Evolutionary conservation across 2,888 invertebrate genomes (phyloP).

Genomic region (Cryptus armator): DNA sequence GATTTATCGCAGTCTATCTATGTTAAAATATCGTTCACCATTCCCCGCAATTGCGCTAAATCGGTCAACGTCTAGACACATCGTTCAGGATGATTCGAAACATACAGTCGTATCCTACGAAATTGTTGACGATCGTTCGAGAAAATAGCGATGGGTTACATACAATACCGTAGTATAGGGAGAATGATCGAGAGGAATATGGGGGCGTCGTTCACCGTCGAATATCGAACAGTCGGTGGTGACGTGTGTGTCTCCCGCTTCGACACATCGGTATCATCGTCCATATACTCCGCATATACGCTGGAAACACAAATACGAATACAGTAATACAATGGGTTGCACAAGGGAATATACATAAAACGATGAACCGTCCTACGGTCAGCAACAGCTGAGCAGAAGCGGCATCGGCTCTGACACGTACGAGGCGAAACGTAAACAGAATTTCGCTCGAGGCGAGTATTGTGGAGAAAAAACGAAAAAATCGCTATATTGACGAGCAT

Average conservation of each 20-base stretch:
- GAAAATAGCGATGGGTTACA: constrained; percentile 13
- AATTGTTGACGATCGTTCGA: constrained; percentile 21
- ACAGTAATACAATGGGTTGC: constrained; percentile 23
- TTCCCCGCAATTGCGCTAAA: neutral
- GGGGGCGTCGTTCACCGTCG: constrained; percentile 19
- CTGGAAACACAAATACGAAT: neutral
- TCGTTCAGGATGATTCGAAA: neutral
- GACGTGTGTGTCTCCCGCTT: constrained; percentile 46
- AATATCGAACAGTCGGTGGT: constrained; percentile 55
- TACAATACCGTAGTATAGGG: constrained; percentile 16
- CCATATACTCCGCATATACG: neutral
- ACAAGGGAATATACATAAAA: constrained; percentile 12
- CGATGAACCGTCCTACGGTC: neutral
- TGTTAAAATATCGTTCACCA: constrained; percentile 5
- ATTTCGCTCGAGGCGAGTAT: neutral
- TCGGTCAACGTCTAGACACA: constrained; percentile 2
- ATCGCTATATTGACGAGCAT: constrained; percentile 1
- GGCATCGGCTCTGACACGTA: neutral
- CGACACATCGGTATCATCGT: constrained; percentile 50
- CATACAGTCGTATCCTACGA: constrained; percentile 1
- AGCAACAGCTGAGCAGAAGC: neutral
- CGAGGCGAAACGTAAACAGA: constrained; percentile 10
- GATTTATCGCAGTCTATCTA: neutral
- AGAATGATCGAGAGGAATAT: constrained; percentile 11
- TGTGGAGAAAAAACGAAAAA: neutral